phyloP scores from a whole-genome alignment of 2,888 invertebrate species.

The Oeneis ivallda region DNA sequence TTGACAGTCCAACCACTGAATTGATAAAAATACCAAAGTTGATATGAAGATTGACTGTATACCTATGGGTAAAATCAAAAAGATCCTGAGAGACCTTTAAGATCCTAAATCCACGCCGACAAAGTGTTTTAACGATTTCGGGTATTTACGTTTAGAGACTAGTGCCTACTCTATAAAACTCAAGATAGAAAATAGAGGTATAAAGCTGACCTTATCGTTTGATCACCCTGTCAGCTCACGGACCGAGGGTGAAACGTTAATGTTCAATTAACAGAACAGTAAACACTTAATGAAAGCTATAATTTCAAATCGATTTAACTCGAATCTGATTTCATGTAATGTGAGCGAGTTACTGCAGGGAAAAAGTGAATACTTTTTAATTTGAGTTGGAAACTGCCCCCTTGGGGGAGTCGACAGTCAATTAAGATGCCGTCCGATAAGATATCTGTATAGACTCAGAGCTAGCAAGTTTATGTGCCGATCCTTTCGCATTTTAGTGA shows the following conservation, averaged over 20 bases:
- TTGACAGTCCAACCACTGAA: too few species aligned
- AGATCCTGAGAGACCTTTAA: too few species aligned
- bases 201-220: background rate
- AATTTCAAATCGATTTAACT: slow-evolving; percentile 25
- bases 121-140: too few species aligned
- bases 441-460: background rate
- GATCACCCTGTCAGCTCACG: background rate
- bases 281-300: slow-evolving; percentile 19
- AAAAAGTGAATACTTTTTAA: slow-evolving; percentile 28
- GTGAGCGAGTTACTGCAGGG: slow-evolving; percentile 7
- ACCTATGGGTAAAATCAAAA: too few species aligned
- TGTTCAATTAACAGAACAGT: slow-evolving; percentile 14
- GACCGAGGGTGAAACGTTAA: slow-evolving; percentile 9
- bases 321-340: slow-evolving; percentile 19
- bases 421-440: slow-evolving; percentile 30
- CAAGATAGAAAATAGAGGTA: background rate
- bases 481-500: background rate
- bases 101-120: too few species aligned
- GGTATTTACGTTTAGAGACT: background rate
- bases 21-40: too few species aligned
- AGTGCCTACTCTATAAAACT: background rate
- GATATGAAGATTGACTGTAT: too few species aligned
- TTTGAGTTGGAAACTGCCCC: slow-evolving; percentile 17
- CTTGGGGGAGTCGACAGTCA: slow-evolving; percentile 12
- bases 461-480: background rate